Evolutionary conservation across 2,113 vertebrate species (phyloP).

Genomic region (Psilopsiagon aymara): DNA sequence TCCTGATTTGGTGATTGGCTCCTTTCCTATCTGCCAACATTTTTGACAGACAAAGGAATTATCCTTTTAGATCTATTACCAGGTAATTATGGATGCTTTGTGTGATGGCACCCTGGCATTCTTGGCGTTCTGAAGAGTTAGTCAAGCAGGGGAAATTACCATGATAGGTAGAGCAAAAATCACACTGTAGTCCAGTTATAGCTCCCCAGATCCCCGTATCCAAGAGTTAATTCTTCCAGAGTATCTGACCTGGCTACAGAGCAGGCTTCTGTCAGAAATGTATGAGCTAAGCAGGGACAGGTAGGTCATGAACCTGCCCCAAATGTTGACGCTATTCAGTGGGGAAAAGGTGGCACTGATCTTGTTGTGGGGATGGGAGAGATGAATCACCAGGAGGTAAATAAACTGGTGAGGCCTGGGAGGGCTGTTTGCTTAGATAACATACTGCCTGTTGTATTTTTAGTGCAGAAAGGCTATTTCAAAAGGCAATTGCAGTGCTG

Average conservation of each 20-base stretch:
- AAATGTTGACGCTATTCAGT: neutral
- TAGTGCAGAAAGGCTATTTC: neutral
- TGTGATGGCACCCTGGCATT: neutral
- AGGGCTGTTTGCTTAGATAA: neutral
- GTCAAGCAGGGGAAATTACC: neutral
- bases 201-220: neutral
- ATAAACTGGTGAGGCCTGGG: neutral
- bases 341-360: neutral
- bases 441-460: accelerated
- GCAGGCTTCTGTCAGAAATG: neutral
- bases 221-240: neutral
- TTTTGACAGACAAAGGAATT: neutral
- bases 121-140: neutral
- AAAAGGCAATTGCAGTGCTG: neutral
- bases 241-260: neutral
- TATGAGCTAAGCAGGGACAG: neutral
- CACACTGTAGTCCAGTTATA: neutral
- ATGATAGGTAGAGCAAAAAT: neutral
- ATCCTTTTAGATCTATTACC: neutral
- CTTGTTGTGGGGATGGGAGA: neutral
- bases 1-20: neutral
- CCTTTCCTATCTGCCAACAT: neutral
- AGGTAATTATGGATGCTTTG: neutral
- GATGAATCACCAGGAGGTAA: neutral
- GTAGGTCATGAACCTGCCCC: neutral